Base-by-base conservation (phyloP, 2,888 invertebrate species). In the Mayetiola destructor region DNA sequence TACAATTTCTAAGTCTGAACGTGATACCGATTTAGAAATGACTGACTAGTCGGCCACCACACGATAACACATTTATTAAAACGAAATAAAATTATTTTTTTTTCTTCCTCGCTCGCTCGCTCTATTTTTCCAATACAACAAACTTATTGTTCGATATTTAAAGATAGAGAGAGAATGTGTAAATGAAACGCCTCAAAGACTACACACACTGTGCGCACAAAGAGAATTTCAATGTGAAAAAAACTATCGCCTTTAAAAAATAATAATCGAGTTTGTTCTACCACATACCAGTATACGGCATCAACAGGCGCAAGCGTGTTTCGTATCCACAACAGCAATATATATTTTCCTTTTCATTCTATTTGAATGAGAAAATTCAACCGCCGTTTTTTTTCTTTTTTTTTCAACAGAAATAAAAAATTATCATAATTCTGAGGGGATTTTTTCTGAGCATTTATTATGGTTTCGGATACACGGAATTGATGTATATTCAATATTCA, bases 21-120 rank as follows among this genome's bases (percentile, higher is more conserved):
- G 48, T 48, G 48, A 27, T 48, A 27, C 27, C 27, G 48, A 48
- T 48, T 48, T 48, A 48, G 48, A 48, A 48, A 48, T 14, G 48
- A 48, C 48, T 48, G 48, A 48, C 48, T 48, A 48, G 48, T 48
- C 27, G 23, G 48, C 48, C 48, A 27, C 48, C 27, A 27, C 23
- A 48, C 48, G 48, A 48, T 27, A 48, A 48, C 48, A 48, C 48
- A 48, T 48, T 48, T 48, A 48, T 48, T n/a, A n/a, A n/a, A n/a
- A n/a, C n/a, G n/a, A n/a, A n/a, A n/a, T n/a, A n/a, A n/a, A n/a
- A n/a, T n/a, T n/a, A n/a, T n/a, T n/a, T n/a, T n/a, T n/a, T n/a
- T n/a, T n/a, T n/a, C n/a, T n/a, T n/a, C n/a, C n/a, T n/a, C n/a
- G n/a, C n/a, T n/a, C n/a, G n/a, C n/a, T n/a, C n/a, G n/a, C n/a